These are phyloP conservation scores for Carpatolechia fugitivella DNA, from an alignment of 2,888 invertebrate species.

Conservation along the genomic window DNA sequence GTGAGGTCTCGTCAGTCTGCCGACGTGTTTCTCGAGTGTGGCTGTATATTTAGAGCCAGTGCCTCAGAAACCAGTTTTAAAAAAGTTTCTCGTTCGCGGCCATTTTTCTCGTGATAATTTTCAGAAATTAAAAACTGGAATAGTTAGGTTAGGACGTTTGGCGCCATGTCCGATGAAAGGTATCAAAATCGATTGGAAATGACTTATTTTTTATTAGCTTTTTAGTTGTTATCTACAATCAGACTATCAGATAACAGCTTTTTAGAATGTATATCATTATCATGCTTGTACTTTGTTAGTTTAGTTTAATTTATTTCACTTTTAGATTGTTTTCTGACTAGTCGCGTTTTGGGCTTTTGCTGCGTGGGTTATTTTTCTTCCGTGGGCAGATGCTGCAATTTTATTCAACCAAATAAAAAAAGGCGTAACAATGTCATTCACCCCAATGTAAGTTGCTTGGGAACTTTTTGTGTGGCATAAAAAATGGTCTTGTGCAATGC, in stretches of 20 bases:
- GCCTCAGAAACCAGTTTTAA: conserved; percentile 46
- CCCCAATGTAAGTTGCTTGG: conserved; percentile 69
- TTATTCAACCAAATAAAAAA: conserved; percentile 24
- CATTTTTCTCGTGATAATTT: conserved; percentile 32
- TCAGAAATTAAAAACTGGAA: conserved; percentile 10
- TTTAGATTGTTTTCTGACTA: conserved; percentile 58
- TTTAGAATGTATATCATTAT: conserved; percentile 15
- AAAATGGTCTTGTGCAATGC: conserved; percentile 11
- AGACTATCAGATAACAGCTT: conserved; percentile 21
- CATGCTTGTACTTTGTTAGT: conserved; percentile 22
- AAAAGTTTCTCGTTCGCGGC: conserved; percentile 33
- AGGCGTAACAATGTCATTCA: conserved; percentile 65
- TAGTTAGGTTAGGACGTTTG: conserved; percentile 18
- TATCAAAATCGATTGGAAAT: conserved; percentile 25
- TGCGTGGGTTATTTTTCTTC: conserved; percentile 43
- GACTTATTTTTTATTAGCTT: conserved; percentile 8
- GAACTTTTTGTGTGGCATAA: not conserved
- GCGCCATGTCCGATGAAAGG: conserved; percentile 54
- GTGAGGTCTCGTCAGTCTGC: conserved; percentile 52
- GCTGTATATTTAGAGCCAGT: conserved; percentile 44
- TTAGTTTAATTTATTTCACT: conserved; percentile 36
- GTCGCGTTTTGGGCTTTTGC: conserved; percentile 47
- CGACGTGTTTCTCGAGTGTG: conserved; percentile 52
- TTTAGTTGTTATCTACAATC: conserved; percentile 21
- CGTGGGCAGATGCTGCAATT: conserved; percentile 34